These are phyloP conservation scores for Sesia apiformis DNA, from an alignment of 2,888 invertebrate species.

Conservation along the genomic window DNA sequence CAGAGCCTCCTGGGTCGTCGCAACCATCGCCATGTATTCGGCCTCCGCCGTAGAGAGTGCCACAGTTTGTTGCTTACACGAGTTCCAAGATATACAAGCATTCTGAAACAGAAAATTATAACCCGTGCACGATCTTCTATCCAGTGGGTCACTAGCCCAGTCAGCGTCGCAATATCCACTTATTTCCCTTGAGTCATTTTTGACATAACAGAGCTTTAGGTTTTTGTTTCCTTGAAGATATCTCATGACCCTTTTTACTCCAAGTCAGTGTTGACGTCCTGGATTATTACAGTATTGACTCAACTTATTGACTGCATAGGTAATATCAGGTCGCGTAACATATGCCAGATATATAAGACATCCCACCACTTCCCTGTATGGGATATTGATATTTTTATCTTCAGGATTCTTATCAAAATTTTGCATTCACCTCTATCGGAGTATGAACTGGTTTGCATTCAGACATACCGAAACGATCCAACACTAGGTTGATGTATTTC, in stretches of 20 bases:
- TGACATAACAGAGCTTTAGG: slow-evolving; percentile 5
- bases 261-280: slow-evolving; percentile 8
- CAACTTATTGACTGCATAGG: slow-evolving; percentile 13
- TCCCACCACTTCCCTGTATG: slow-evolving; percentile 14
- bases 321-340: slow-evolving; percentile 16
- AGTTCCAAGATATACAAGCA: slow-evolving; percentile 18
- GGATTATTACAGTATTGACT: slow-evolving; percentile 15
- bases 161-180: slow-evolving; percentile 17
- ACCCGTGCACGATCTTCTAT: slow-evolving; percentile 16
- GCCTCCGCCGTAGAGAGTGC: slow-evolving; percentile 16
- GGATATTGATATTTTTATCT: slow-evolving; percentile 1
- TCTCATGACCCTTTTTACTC: slow-evolving; percentile 12
- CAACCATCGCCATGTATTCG: slow-evolving; percentile 16
- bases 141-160: slow-evolving; percentile 13
- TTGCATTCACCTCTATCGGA: slow-evolving; percentile 12
- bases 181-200: slow-evolving; percentile 7
- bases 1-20: slow-evolving; percentile 13
- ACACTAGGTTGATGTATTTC: slow-evolving; percentile 14
- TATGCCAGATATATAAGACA: slow-evolving; percentile 12
- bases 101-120: slow-evolving; percentile 19
- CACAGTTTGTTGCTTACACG: slow-evolving; percentile 15
- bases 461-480: slow-evolving; percentile 11
- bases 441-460: slow-evolving; percentile 14
- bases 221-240: slow-evolving; percentile 13
- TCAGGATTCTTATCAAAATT: slow-evolving; percentile 10